Conservation (phyloP, 2,113 vertebrate genomes). For the Prochilodus magdalenae region DNA sequence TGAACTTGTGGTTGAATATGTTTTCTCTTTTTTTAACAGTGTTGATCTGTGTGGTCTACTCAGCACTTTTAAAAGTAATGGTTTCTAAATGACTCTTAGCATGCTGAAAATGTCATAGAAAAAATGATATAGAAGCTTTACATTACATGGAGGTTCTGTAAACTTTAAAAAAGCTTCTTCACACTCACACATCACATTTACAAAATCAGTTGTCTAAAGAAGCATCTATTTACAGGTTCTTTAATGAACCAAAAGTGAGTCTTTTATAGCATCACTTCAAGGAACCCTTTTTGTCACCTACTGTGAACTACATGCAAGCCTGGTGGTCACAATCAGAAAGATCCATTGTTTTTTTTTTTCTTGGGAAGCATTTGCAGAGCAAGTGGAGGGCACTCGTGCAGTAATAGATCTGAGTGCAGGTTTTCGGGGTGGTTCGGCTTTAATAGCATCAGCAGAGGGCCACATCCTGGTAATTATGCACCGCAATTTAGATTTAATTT, state of each 20-base stretch:
- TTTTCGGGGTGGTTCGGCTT: slow-evolving; percentile 33
- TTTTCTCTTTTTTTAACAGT: background rate
- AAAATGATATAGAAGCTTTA: no score
- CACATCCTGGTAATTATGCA: slow-evolving; percentile 61
- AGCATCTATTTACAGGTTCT: background rate
- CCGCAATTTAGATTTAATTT: slow-evolving; percentile 62
- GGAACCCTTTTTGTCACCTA: no score
- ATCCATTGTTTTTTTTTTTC: background rate
- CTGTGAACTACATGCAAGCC: background rate
- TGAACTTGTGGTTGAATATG: slow-evolving; percentile 2
- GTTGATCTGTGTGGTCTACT: background rate
- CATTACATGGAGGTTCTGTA: no score
- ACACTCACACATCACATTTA: no score
- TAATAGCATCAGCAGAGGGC: slow-evolving; percentile 50
- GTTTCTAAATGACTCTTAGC: background rate
- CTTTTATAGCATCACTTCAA: background rate
- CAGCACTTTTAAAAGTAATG: background rate
- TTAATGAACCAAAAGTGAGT: background rate
- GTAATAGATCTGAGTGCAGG: slow-evolving; percentile 30
- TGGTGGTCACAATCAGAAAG: slow-evolving; percentile 18
- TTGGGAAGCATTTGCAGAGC: slow-evolving; percentile 25
- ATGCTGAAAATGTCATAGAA: no score
- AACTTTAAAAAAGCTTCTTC: background rate
- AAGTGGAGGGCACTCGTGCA: background rate
- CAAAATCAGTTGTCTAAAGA: no score